Evolutionary conservation across 2,888 invertebrate genomes (phyloP).

Genomic region (Eubasilissa splendida): DNA sequence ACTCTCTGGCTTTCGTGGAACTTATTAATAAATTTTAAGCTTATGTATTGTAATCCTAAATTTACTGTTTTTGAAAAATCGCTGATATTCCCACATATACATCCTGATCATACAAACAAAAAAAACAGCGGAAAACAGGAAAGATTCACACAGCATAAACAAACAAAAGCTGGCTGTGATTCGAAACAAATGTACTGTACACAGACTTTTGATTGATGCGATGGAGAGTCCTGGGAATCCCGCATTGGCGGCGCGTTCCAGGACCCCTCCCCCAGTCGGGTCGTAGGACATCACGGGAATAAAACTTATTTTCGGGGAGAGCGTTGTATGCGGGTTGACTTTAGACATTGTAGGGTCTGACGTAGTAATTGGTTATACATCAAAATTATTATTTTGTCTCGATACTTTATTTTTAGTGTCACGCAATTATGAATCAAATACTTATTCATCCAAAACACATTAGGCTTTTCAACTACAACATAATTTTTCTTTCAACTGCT

Average conservation of each 20-base stretch:
- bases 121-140: neutral
- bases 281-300: slow-evolving; percentile 5
- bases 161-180: neutral
- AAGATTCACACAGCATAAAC: slow-evolving; percentile 5
- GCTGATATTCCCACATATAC: neutral
- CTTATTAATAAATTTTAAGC: neutral
- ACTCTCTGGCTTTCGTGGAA: neutral
- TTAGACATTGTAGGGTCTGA: neutral
- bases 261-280: slow-evolving; percentile 3
- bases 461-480: neutral
- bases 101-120: neutral
- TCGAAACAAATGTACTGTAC: neutral
- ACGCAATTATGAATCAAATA: neutral
- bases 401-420: neutral
- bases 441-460: neutral
- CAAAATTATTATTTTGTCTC: slow-evolving; percentile 1
- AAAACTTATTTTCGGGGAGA: neutral
- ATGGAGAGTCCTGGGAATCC: slow-evolving; percentile 52
- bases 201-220: slow-evolving; percentile 31
- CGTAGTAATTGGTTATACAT: neutral
- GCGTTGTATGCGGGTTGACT: slow-evolving; percentile 10
- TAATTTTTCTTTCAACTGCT: neutral
- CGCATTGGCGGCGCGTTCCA: slow-evolving; percentile 41
- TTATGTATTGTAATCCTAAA: neutral
- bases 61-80: neutral